Evolutionary conservation across 2,888 invertebrate genomes (phyloP), one percentile per base, ranked within the genome.

Genomic region (Synergus umbraculus): DNA sequence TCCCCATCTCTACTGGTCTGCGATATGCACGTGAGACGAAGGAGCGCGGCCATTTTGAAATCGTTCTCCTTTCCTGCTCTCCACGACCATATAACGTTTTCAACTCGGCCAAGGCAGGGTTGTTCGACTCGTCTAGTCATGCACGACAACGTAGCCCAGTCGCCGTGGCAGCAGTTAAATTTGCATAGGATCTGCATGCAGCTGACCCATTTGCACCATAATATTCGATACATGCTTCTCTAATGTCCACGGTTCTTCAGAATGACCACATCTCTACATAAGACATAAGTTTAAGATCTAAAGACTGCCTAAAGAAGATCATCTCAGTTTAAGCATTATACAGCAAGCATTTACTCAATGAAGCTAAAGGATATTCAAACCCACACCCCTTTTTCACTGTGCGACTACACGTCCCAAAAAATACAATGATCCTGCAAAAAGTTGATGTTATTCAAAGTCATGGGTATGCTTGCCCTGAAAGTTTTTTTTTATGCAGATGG

Each of bases 91-190:
- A 37, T 41, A 65, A 65, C 65, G 76, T 81, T 82, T 81, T 79
- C 78, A 87, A 87, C 83, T 85, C 86, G 87, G 86, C 84, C 86
- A 87, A 87, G 86, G 87, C 84, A 84, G 83, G 84, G 79, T 82
- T 81, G 83, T 78, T 81, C 78, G 82, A 81, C 81, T 85, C 79
- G 82, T 66, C 79, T 82, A 84, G 83, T 83, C 83, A 80, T 79
- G 77, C 82, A 82, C 80, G 66, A 76, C 76, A 80, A 80, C 67
- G 54, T 60, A 54, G 76, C 63, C 44, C 66, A 54, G 49, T 77
- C 67, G 78, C 46, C 41, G n/a, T 64, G 83, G 80, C 83, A 82
- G 80, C 83, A 82, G 83, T 85, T 83, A 83, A 83, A 85, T 85
- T 86, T 83, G 81, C 85, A 84, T 84, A 79, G 79, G 73, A 81